These are phyloP conservation scores for Magallana nippona DNA, from an alignment of 2,888 invertebrate genomes.

Conservation along the genomic window DNA sequence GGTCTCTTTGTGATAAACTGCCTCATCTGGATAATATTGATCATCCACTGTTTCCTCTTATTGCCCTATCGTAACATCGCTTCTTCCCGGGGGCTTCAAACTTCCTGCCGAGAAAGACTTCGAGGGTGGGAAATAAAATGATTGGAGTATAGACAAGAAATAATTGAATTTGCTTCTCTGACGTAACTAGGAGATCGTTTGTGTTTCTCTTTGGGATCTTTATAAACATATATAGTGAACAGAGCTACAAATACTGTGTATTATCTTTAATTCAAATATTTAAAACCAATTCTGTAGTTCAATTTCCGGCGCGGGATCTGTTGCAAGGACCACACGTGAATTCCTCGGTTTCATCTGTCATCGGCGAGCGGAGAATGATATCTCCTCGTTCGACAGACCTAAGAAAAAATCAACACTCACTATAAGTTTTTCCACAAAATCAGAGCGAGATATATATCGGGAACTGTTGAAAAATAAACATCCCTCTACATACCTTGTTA, in stretches of 20 bases:
- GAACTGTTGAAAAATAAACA: constrained; percentile 54
- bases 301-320: constrained; percentile 25
- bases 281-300: constrained; percentile 29
- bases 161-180: constrained; percentile 6
- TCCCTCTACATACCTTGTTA: constrained; percentile 46
- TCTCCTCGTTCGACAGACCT: constrained; percentile 41
- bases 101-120: neutral
- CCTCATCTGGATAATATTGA: neutral
- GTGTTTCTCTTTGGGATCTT: constrained; percentile 31
- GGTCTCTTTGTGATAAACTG: no score
- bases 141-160: constrained; percentile 29
- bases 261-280: constrained; percentile 31
- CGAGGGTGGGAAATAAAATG: constrained; percentile 14
- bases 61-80: neutral
- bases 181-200: constrained; percentile 25
- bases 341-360: constrained; percentile 30
- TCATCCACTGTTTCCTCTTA: neutral
- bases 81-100: neutral
- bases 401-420: constrained; percentile 43
- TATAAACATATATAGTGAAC: constrained; percentile 33
- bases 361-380: constrained; percentile 38
- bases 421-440: constrained; percentile 41
- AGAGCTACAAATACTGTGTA: constrained; percentile 17
- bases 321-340: constrained; percentile 40
- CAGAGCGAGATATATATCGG: constrained; percentile 50